A percentile compares a stretch with the other conserved stretches of the same genome.
phyloP scores from a whole-genome alignment of 2,113 vertebrate species.

The Acrocephalus arundinaceus region DNA sequence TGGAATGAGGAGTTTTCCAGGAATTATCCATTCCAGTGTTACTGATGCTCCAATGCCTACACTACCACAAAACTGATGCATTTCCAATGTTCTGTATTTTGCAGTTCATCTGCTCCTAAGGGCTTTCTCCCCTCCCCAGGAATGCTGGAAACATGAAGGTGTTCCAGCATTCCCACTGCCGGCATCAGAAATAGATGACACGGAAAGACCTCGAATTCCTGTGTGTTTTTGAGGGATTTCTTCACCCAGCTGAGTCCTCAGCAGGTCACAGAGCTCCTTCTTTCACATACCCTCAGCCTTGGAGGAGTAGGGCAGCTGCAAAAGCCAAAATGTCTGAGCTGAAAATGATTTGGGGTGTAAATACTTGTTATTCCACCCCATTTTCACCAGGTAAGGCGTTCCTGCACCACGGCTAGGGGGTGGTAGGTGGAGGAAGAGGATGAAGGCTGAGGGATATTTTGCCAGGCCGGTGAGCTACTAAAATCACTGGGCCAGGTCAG shows the following conservation, averaged over 20 bases:
- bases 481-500: not conserved
- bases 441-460: not conserved
- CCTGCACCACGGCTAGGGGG: not conserved
- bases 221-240: not conserved
- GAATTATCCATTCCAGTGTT: not conserved
- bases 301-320: not conserved
- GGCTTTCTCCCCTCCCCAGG: not conserved
- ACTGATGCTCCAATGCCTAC: not conserved
- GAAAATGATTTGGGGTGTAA: not conserved
- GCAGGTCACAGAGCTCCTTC: not conserved
- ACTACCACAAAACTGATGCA: not conserved
- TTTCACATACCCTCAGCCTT: not conserved
- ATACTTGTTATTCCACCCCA: not conserved
- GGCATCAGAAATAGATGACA: constrained; percentile 14
- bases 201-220: not conserved
- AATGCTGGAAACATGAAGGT: not conserved
- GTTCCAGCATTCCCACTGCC: not conserved
- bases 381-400: not conserved
- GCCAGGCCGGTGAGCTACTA: not conserved
- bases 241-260: not conserved
- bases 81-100: not conserved
- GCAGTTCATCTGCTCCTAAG: not conserved
- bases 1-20: not conserved
- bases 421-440: not conserved
- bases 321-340: not conserved